A percentile compares a stretch with the other conserved stretches of the same genome.
Conservation (phyloP, 2,797 vertebrate species). For the Melopsittacus undulatus region DNA sequence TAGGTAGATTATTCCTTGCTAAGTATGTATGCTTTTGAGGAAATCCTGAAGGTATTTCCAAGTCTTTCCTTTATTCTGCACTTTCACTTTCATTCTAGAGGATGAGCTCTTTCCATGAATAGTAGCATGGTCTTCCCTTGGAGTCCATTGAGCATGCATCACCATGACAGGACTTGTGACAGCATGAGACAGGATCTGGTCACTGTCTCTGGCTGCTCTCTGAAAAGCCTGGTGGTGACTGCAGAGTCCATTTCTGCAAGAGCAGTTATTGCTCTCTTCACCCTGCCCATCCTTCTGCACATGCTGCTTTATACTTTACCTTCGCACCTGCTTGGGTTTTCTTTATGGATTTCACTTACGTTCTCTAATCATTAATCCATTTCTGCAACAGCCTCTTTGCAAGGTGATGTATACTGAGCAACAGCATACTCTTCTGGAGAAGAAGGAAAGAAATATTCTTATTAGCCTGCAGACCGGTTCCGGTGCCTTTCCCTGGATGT, state of each 20-base stretch:
- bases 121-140: accelerated
- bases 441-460: not conserved
- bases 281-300: not conserved
- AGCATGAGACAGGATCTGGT: not conserved
- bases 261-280: not conserved
- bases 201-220: not conserved
- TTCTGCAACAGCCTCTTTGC: not conserved
- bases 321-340: not conserved
- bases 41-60: not conserved
- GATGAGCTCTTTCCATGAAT: not conserved
- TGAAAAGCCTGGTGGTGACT: not conserved
- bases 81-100: not conserved
- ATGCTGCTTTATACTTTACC: not conserved
- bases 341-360: conserved; percentile 14
- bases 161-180: not conserved
- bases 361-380: not conserved
- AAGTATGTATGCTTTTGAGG: accelerated
- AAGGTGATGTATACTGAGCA: conserved; percentile 66
- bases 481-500: not conserved
- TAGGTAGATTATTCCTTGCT: not conserved
- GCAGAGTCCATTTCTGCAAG: not conserved
- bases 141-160: not conserved
- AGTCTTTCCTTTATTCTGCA: not conserved
- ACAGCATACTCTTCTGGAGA: conserved; percentile 69
- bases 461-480: not conserved